These are phyloP conservation scores for Saccostrea glomerata DNA, from an alignment of 1,140 invertebrate genomes.

Conservation along the genomic window DNA sequence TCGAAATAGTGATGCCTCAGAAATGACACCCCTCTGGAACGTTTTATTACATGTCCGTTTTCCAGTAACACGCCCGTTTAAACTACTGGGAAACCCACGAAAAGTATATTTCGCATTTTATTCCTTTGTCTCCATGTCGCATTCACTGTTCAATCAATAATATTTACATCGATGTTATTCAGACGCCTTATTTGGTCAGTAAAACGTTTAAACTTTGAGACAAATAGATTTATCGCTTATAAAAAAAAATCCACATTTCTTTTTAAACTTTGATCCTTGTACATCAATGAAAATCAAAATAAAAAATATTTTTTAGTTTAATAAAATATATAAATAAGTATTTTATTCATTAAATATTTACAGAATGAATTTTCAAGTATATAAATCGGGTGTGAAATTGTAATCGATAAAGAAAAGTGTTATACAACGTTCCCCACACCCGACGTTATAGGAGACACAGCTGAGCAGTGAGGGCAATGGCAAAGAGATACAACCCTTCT, in stretches of 20 bases:
- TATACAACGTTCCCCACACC: not conserved
- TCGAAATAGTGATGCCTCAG: not conserved
- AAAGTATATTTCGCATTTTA: not conserved
- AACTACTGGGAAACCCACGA: not conserved
- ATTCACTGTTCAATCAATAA: conserved; percentile 23
- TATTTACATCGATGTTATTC: conserved; percentile 10
- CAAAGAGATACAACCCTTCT: conserved; percentile 2
- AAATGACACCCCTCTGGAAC: not conserved
- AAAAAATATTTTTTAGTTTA: too few species aligned
- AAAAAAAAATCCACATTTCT: not conserved
- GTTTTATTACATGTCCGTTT: too few species aligned
- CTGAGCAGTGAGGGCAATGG: not conserved
- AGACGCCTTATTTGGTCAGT: conserved; percentile 26
- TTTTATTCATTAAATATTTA: not conserved
- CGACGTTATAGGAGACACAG: too few species aligned
- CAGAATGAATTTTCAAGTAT: not conserved
- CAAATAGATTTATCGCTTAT: not conserved
- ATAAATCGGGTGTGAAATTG: not conserved
- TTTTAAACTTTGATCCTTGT: too few species aligned
- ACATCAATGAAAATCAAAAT: too few species aligned
- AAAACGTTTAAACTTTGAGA: not conserved
- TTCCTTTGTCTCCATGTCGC: not conserved
- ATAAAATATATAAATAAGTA: not conserved
- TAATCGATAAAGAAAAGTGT: not conserved
- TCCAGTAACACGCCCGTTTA: not conserved